These are phyloP conservation scores for Linyphia triangularis DNA, from an alignment of 2,888 invertebrate genomes.

Conservation along the genomic window DNA sequence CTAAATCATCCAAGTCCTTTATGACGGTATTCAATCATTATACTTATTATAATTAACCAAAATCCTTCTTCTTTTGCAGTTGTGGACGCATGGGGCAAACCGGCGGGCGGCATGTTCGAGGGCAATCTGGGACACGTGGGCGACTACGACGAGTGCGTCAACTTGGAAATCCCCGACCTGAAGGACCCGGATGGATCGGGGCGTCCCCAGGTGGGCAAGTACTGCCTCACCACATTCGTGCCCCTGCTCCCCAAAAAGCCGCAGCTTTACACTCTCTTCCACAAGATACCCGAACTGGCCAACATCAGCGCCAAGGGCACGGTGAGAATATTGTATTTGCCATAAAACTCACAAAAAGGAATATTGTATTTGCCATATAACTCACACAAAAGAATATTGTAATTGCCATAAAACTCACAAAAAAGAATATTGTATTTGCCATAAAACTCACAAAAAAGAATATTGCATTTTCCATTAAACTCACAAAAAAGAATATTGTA, in stretches of 20 bases:
- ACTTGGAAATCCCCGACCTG: constrained; percentile 46
- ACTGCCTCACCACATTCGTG: constrained; percentile 60
- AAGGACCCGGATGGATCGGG: constrained; percentile 61
- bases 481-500: too few relatives aligned
- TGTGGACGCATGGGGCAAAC: constrained; percentile 71
- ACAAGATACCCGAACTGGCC: constrained; percentile 52
- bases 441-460: too few relatives aligned
- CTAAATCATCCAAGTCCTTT: neutral
- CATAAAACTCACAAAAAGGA: too few relatives aligned
- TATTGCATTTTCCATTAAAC: too few relatives aligned
- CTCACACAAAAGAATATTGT: too few relatives aligned
- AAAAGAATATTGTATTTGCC: too few relatives aligned
- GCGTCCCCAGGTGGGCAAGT: constrained; percentile 58
- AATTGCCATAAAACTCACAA: too few relatives aligned
- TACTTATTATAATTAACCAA: neutral
- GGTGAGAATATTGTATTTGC: constrained; percentile 52
- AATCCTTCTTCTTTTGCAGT: constrained; percentile 42
- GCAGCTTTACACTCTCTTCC: constrained; percentile 63
- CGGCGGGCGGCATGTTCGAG: constrained; percentile 62
- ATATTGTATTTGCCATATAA: too few relatives aligned
- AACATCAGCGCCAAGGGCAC: constrained; percentile 52
- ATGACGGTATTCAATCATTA: neutral
- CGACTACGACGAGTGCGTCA: constrained; percentile 70
- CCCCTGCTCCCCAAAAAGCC: constrained; percentile 72
- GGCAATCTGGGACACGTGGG: constrained; percentile 68